Base-by-base conservation (phyloP, 2,113 vertebrate genomes). In the Anoura caudifer region DNA sequence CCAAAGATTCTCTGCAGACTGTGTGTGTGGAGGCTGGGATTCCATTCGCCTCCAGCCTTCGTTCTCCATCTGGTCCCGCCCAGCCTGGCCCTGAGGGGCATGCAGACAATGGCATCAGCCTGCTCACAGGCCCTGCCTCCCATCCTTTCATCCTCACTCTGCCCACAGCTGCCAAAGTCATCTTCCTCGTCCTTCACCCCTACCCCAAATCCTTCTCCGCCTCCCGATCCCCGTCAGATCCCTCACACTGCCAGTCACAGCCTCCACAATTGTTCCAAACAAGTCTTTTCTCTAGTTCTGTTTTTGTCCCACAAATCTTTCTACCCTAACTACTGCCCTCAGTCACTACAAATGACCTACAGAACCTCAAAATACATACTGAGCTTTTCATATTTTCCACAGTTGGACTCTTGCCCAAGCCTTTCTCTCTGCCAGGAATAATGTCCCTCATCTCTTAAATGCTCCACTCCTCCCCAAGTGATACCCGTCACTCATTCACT, bases 1-100 rank as follows among this genome's bases (percentile, higher is more conserved):
- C 97, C 97, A 98, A 97, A 98, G 92, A 52, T 45, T 97, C 16
- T 61, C 96, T 90, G 93, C 88, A 96, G 93, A 96, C 77, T 69
- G 87, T 77, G 94, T 77, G 94, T 73, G 79, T 20, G 20, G 86
- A 52, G 56, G 45, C 95, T 89, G 83, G 79, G 61, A 97, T 76
- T 79, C 79, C 95, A 95, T 41, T 47, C 6, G 16, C 86, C 50
- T 83, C 88, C n/a, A 86, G 69, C 70, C 79, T 50, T 85, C 75
- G 87, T 70, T 92, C 92, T 88, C 76, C 72, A 11, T 87, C 81
- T 72, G 54, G 47, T 87, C 67, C 82, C 90, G 83, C 61, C 54
- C 54, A 54, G 79, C 13, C 75, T 33, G 76, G 47, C 16, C 19
- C 36, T n/a, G 70, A 85, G 41, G 33, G 87, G 84, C 50, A 56